phyloP scores from a whole-genome alignment of 2,888 invertebrate species.

The Rhagium mordax region DNA sequence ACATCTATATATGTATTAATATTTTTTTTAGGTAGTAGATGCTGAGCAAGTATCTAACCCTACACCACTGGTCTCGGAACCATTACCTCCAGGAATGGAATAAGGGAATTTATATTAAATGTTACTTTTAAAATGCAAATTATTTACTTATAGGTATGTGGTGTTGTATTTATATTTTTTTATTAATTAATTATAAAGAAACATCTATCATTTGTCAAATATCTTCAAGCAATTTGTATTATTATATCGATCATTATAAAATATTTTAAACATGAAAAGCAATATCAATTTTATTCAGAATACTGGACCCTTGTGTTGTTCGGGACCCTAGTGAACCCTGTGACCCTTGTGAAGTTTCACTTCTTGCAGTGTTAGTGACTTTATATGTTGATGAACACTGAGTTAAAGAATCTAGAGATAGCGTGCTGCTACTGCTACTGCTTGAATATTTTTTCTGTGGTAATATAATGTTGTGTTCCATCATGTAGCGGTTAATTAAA shows the following conservation, averaged over 20 bases:
- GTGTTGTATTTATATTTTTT: conserved; percentile 24
- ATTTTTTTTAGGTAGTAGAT: conserved; percentile 14
- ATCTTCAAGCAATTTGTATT: not conserved
- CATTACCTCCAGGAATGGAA: conserved; percentile 69
- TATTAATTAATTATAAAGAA: conserved; percentile 4
- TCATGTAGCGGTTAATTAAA: conserved; percentile 59
- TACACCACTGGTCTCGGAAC: conserved; percentile 59
- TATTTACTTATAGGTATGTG: not conserved
- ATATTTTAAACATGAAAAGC: conserved; percentile 41
- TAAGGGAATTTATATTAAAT: conserved; percentile 44
- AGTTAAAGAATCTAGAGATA: conserved; percentile 34
- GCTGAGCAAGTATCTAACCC: not conserved
- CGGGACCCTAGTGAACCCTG: too few species aligned
- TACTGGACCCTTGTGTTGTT: not conserved
- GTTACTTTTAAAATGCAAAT: not conserved
- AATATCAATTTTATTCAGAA: conserved; percentile 41
- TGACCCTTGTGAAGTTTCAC: not conserved
- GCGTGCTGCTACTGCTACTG: conserved; percentile 35
- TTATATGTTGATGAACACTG: conserved; percentile 29
- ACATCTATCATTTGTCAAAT: not conserved
- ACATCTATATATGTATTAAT: not conserved
- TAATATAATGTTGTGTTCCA: conserved; percentile 60
- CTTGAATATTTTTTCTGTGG: conserved; percentile 53
- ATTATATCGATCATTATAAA: conserved; percentile 19
- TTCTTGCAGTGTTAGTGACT: conserved; percentile 32